Evolutionary conservation across 2,888 invertebrate species (phyloP), one percentile per base, ranked within the genome.

Genomic region (Dynastes hyllus): DNA sequence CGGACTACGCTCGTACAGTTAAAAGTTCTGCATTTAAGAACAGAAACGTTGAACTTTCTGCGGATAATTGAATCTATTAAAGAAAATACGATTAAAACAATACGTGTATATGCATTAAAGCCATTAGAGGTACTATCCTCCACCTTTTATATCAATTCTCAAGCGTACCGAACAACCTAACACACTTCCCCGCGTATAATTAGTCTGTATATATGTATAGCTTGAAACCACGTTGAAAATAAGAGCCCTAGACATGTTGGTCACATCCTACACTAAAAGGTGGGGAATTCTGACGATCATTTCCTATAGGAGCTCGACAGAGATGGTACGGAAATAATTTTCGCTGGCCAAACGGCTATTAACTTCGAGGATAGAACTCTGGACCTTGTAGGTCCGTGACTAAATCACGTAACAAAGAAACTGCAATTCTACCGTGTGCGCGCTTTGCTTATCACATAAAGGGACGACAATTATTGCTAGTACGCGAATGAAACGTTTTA

Each of bases 351-450:
- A 53, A n/a, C 45, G 16, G 4, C 53, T 53, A 53, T 53, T 53
- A 53, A n/a, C n/a, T 45, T n/a, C 53, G n/a, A 9, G 53, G 16
- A 53, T n/a, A 53, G n/a, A 53, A 13, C 11, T 53, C 53, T 5
- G n/a, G 5, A 5, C 53, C 5, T 2, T 8, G 2, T 45, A 45
- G 45, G 45, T 53, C n/a, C 53, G 16, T 16, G n/a, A 11, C 53
- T 53, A 53, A 53, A 53, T 53, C 53, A 53, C 53, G 53, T 53
- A 53, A 2, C 53, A n/a, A 53, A 53, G 53, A 53, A 53, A 53
- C 53, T 53, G 53, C 53, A 53, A n/a, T 53, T 53, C 53, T 13
- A 16, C 45, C 45, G 8, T 45, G 45, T 45, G 2, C 16, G 5
- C 16, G 53, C 53, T 53, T 53, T 53, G 53, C 13, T 53, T n/a